Evolutionary conservation across 2,113 vertebrate genomes (phyloP).

Genomic region (Brienomyrus brachyistius): DNA sequence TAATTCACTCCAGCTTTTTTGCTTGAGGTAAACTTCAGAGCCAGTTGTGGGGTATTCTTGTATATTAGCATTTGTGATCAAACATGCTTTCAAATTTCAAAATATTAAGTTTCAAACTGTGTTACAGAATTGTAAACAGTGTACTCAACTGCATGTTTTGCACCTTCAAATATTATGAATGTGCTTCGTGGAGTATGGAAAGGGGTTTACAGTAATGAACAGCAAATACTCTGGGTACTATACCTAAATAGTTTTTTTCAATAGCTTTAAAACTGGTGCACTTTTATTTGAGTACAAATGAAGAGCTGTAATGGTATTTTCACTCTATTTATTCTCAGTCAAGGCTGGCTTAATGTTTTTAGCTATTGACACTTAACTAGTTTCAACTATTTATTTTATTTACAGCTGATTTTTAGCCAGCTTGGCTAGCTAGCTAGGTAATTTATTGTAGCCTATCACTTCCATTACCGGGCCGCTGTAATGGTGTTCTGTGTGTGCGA

Average conservation of each 20-base stretch:
- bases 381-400: not conserved
- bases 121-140: not conserved
- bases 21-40: not conserved
- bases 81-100: not conserved
- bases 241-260: not conserved
- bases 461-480: not conserved
- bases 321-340: not conserved
- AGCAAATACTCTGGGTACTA: not conserved
- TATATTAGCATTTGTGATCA: not conserved
- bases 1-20: not conserved
- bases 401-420: not conserved
- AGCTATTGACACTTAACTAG: not conserved
- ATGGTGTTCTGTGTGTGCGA: not conserved
- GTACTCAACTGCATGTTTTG: not conserved
- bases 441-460: not conserved
- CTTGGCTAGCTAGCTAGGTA: not conserved
- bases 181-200: not conserved
- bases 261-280: not conserved
- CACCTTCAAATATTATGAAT: not conserved
- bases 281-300: not conserved
- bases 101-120: not conserved
- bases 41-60: not conserved
- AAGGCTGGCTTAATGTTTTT: not conserved
- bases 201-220: not conserved
- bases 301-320: not conserved